A percentile compares a stretch with the other conserved stretches of the same genome.
Evolutionary conservation across 2,888 invertebrate species (phyloP).

Genomic region (Cosmia pyralina): DNA sequence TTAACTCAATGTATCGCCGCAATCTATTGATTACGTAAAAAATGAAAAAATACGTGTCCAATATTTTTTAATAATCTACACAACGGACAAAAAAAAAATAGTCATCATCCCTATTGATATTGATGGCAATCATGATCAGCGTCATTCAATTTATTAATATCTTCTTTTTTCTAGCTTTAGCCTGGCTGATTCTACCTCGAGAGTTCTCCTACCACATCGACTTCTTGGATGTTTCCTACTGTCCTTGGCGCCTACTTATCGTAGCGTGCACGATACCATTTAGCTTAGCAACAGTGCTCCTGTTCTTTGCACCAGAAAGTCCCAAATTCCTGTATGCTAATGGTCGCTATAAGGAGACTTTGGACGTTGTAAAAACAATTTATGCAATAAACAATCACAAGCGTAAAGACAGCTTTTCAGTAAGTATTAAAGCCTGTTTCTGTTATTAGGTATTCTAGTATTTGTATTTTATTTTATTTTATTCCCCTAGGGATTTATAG

Average conservation of each 20-base stretch:
- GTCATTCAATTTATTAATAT: no score
- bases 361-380: slow-evolving; percentile 84
- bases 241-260: slow-evolving; percentile 94
- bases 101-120: no score
- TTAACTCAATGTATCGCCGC: no score
- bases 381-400: slow-evolving; percentile 78
- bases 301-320: slow-evolving; percentile 93
- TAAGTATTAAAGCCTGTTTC: slow-evolving; percentile 67
- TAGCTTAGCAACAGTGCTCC: slow-evolving; percentile 90
- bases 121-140: no score
- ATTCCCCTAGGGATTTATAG: no score
- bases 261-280: slow-evolving; percentile 92
- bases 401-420: slow-evolving; percentile 77
- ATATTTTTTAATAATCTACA: no score
- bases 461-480: no score
- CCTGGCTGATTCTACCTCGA: slow-evolving; percentile 92
- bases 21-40: no score
- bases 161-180: slow-evolving; percentile 86
- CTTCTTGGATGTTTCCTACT: slow-evolving; percentile 89
- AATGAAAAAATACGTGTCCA: no score
- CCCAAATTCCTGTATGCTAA: slow-evolving; percentile 93
- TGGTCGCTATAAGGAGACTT: slow-evolving; percentile 90
- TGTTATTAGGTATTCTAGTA: no score
- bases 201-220: slow-evolving; percentile 82
- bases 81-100: no score